Evolutionary conservation across 2,113 vertebrate species (phyloP).

Genomic region (Equus przewalskii): DNA sequence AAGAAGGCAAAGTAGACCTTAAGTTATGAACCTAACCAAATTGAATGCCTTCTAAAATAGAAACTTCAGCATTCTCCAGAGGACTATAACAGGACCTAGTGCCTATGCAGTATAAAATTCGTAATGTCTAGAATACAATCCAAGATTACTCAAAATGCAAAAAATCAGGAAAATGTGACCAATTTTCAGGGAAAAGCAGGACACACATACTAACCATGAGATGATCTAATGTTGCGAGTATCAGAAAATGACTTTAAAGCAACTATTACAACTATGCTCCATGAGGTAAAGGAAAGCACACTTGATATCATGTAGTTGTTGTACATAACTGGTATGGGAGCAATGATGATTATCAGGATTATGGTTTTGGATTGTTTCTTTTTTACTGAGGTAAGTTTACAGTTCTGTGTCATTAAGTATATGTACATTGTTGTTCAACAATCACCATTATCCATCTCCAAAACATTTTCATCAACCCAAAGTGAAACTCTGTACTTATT

Average conservation of each 20-base stretch:
- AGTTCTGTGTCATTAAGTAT: background rate
- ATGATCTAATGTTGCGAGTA: background rate
- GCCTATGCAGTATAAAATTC: background rate
- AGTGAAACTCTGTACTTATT: background rate
- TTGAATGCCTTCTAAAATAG: background rate
- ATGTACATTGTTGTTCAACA: background rate
- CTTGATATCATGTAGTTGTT: background rate
- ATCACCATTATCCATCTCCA: background rate
- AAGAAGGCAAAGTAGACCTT: background rate
- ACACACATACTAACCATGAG: background rate
- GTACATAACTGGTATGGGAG: background rate
- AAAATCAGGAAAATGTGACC: background rate
- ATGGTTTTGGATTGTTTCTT: background rate
- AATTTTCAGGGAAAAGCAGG: background rate
- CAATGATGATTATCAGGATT: background rate
- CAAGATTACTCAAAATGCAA: conserved; percentile 1
- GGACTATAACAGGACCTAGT: background rate
- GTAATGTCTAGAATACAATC: background rate
- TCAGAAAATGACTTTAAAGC: background rate
- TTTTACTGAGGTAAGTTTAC: background rate
- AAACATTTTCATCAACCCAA: background rate
- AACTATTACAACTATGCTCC: background rate
- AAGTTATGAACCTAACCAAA: background rate
- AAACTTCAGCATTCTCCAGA: background rate
- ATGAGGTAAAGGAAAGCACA: background rate